Evolutionary conservation across 2,797 vertebrate genomes (phyloP).

Genomic region (Telmatherina bonti): DNA sequence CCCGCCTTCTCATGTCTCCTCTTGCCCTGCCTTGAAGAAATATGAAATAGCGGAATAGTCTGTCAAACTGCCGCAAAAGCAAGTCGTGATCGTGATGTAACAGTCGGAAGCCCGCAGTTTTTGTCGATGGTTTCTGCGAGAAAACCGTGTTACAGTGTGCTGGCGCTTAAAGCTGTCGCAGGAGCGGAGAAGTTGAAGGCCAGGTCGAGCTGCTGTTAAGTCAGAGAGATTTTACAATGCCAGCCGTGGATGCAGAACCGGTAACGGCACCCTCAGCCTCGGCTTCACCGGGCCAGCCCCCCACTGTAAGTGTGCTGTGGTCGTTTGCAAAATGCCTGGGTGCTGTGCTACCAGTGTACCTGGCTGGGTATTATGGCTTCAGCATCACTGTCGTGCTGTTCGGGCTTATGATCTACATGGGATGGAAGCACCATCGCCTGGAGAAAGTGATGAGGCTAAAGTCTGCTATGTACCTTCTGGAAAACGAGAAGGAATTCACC

Average conservation of each 20-base stretch:
- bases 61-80: not conserved
- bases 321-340: slow-evolving; percentile 83
- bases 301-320: slow-evolving; percentile 78
- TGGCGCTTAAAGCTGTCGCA: slow-evolving; percentile 23
- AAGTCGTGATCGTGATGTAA: slow-evolving; percentile 34
- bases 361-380: slow-evolving; percentile 86
- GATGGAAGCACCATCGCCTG: slow-evolving; percentile 84
- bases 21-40: slow-evolving; percentile 13
- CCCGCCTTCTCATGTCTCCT: slow-evolving; percentile 71
- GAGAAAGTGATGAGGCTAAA: slow-evolving; percentile 79
- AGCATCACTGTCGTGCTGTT: slow-evolving; percentile 81
- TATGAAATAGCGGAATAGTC: slow-evolving; percentile 33
- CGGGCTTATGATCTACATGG: slow-evolving; percentile 82
- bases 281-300: slow-evolving; percentile 55
- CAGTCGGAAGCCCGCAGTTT: not conserved
- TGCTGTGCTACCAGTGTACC: slow-evolving; percentile 84
- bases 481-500: slow-evolving; percentile 80
- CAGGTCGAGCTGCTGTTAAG: slow-evolving; percentile 22
- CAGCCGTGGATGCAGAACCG: slow-evolving; percentile 65
- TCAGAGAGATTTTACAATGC: slow-evolving; percentile 64
- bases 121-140: slow-evolving; percentile 30
- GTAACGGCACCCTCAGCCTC: slow-evolving; percentile 48
- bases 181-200: slow-evolving; percentile 21
- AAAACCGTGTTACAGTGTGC: slow-evolving; percentile 1
- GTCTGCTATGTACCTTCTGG: slow-evolving; percentile 82